Evolutionary conservation across 2,888 invertebrate species (phyloP), one percentile per base, ranked within the genome.

Genomic region (Anthophora plumipes): DNA sequence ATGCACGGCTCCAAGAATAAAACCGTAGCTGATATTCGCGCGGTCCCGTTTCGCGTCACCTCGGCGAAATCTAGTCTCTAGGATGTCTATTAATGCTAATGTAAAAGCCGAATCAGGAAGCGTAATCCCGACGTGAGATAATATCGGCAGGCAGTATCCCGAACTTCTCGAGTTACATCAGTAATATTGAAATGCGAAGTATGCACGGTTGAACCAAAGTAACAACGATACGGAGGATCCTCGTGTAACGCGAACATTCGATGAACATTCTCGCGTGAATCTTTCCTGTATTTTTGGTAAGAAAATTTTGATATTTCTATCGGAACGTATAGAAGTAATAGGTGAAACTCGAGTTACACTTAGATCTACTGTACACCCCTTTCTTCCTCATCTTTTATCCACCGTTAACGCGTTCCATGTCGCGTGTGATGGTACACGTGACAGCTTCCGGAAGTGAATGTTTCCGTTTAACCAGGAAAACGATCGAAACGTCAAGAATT

Each of bases 81-180:
- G 64, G 60, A 77, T 83, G 80, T 82, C 78, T 77, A 88, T 88
- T 82, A 86, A 86, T 84, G 82, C 86, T 87, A n/a, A 88, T 75
- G 69, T 80, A 63, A 82, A 69, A 88, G 82, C 86, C 74, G 86
- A 84, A 73, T 86, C 80, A 81, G 84, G 77, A 85, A 80, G 78
- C 81, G 61, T 64, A 72, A 78, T 73, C 81, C 81, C 80, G 82
- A 84, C 57, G 48, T 82, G 48, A 79, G 69, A 57, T 59, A 54
- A 73, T 69, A 82, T 82, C 85, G 79, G 77, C 85, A 82, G 79
- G 79, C 85, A 84, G 63, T 72, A 74, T 71, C 67, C 84, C 84
- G 81, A 78, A 31, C 31, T 79, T 74, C n/a, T 81, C 84, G 78
- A 71, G 61, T 82, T 74, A 74, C 76, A 75, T 79, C 63, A 11